Conservation (phyloP, 1,140 invertebrate species). For the Drosophila sp. region DNA sequence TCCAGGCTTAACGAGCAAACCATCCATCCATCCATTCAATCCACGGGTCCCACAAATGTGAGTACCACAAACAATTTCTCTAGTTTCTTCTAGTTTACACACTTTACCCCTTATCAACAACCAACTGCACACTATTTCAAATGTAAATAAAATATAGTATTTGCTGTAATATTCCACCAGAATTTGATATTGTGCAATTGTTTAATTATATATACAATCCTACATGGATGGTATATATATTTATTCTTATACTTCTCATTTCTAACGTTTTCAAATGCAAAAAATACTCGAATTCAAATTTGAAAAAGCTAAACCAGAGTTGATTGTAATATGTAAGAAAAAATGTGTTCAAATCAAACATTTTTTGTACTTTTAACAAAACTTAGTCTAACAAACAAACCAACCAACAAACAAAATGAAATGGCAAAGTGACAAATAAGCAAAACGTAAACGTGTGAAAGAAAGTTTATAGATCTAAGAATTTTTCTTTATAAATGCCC, state of each 20-base stretch:
- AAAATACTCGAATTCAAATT: conserved; percentile 4
- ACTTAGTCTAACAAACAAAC: conserved; percentile 41
- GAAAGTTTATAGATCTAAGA: conserved; percentile 57
- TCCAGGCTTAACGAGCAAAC: neutral
- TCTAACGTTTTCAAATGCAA: conserved; percentile 7
- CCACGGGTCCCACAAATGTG: conserved; percentile 32
- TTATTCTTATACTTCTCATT: neutral
- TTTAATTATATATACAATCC: conserved; percentile 8
- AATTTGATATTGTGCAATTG: conserved; percentile 19
- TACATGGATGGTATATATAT: neutral
- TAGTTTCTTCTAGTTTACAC: neutral
- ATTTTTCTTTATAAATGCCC: conserved; percentile 47
- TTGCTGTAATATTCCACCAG: neutral
- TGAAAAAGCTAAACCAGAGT: conserved; percentile 11
- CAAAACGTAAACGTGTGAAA: conserved; percentile 21
- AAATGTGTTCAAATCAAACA: conserved; percentile 56
- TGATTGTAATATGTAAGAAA: conserved; percentile 17
- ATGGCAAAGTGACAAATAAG: conserved; percentile 69
- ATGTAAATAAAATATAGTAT: conserved; percentile 19
- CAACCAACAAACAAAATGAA: conserved; percentile 21
- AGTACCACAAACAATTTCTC: conserved; percentile 29
- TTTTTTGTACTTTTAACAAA: conserved; percentile 25
- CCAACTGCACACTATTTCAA: conserved; percentile 20
- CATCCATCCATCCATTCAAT: neutral
- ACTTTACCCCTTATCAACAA: neutral